Evolutionary conservation across 2,888 invertebrate species (phyloP).

Genomic region (Gisinianus flammeolus): DNA sequence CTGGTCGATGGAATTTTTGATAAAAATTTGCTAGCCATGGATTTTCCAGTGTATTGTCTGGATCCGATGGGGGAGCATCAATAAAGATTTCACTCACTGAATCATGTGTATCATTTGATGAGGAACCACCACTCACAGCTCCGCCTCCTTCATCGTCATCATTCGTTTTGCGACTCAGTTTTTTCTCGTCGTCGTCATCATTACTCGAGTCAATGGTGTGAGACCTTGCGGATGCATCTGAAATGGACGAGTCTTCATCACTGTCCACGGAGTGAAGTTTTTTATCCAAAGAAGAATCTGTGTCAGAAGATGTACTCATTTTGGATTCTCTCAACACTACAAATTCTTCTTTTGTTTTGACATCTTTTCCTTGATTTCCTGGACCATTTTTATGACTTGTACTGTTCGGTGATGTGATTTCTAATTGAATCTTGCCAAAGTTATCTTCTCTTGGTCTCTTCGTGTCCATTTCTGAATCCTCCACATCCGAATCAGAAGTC

Average conservation of each 20-base stretch:
- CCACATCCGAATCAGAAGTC: neutral
- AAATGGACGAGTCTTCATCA: neutral
- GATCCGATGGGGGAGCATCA: too few species aligned
- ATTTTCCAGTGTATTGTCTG: neutral
- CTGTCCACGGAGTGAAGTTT: neutral
- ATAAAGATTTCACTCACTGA: neutral
- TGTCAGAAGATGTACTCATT: neutral
- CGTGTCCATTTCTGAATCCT: neutral
- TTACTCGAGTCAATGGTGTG: neutral
- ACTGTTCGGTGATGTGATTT: neutral
- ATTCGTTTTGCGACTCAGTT: neutral
- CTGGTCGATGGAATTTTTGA: conserved; percentile 11
- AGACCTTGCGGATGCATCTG: neutral
- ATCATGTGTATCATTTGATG: neutral
- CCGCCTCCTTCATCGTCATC: neutral
- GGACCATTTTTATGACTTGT: neutral
- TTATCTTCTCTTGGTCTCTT: too few species aligned
- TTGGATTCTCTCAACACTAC: neutral
- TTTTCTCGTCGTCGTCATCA: neutral
- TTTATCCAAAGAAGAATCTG: neutral
- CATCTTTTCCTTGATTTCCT: neutral
- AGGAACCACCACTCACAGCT: neutral
- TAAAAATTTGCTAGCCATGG: conserved; percentile 14
- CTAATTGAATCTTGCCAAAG: too few species aligned
- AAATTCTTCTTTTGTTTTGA: neutral